A percentile compares a stretch with the other conserved stretches of the same genome.
These are phyloP conservation scores for Circaetus gallicus DNA, from an alignment of 2,113 vertebrate genomes.

Conservation along the genomic window DNA sequence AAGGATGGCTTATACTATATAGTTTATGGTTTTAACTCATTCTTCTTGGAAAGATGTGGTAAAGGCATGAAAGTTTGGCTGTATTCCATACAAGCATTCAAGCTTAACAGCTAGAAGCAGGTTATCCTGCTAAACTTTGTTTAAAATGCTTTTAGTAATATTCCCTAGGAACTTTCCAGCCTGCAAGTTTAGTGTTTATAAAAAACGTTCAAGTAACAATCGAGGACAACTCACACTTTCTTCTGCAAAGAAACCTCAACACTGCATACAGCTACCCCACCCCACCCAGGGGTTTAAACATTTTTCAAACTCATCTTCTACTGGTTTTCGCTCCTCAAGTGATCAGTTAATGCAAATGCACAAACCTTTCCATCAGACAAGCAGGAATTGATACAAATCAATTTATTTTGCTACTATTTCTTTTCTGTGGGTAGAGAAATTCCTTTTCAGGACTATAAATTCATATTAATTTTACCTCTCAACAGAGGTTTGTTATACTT, in stretches of 20 bases:
- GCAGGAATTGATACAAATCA: neutral
- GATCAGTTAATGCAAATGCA: neutral
- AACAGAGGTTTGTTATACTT: neutral
- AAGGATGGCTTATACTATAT: neutral
- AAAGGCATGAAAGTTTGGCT: neutral
- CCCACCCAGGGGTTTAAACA: neutral
- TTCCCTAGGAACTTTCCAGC: neutral
- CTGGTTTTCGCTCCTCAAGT: neutral
- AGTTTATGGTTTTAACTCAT: neutral
- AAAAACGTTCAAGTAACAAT: neutral
- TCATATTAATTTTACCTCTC: neutral
- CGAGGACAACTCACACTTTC: neutral
- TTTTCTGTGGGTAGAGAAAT: neutral
- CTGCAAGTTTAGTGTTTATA: neutral
- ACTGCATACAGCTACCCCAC: neutral
- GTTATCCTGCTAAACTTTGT: neutral
- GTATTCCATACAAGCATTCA: neutral
- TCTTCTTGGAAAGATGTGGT: neutral
- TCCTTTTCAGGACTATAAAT: neutral
- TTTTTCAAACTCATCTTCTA: neutral
- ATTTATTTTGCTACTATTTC: neutral
- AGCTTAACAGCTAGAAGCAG: neutral
- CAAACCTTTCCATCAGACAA: neutral
- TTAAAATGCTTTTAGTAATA: neutral
- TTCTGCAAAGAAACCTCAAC: neutral